Conservation (phyloP, 2,113 vertebrate species). For the Zosterops japonicus region DNA sequence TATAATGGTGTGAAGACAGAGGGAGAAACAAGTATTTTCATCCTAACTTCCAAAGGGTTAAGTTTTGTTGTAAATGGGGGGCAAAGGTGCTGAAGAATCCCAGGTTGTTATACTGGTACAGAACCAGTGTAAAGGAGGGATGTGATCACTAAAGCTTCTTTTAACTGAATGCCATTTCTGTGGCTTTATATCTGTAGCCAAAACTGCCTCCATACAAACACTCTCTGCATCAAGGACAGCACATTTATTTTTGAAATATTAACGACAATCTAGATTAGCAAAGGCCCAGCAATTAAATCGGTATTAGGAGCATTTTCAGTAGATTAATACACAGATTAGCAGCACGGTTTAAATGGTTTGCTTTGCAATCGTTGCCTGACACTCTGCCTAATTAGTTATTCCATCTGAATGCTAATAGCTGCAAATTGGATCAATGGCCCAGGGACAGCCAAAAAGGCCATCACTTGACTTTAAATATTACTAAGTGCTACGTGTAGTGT, state of each 20-base stretch:
- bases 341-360: neutral
- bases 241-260: conserved; percentile 18
- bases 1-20: neutral
- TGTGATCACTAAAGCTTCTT: neutral
- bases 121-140: neutral
- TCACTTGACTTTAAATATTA: neutral
- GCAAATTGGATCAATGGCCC: conserved; percentile 61
- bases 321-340: conserved; percentile 21
- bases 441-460: conserved; percentile 35
- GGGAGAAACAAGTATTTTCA: neutral
- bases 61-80: neutral
- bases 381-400: conserved; percentile 43
- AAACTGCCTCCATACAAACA: neutral
- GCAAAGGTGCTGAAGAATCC: neutral
- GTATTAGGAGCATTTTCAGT: conserved; percentile 44
- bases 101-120: neutral
- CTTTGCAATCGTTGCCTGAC: conserved; percentile 23
- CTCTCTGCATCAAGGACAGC: neutral
- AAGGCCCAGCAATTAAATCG: conserved; percentile 54
- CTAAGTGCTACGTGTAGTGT: neutral
- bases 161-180: neutral
- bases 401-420: conserved; percentile 60
- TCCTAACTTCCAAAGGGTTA: neutral
- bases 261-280: conserved; percentile 42
- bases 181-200: neutral